These are phyloP conservation scores for Nanorana parkeri DNA, from an alignment of 2,113 vertebrate species.

Conservation along the genomic window DNA sequence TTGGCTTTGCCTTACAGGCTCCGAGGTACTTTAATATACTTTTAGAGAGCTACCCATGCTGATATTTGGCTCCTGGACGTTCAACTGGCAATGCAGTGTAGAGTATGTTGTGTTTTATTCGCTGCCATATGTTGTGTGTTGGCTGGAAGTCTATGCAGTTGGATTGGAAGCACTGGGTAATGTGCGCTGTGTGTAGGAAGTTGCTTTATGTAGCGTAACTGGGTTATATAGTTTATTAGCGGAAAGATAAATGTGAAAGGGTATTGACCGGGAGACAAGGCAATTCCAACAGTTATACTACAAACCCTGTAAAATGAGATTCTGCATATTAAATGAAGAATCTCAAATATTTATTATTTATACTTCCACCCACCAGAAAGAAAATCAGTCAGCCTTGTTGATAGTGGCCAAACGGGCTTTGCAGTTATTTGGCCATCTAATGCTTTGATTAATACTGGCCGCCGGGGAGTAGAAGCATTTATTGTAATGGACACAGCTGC, in stretches of 20 bases:
- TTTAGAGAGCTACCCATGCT: background rate
- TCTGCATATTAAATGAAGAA: background rate
- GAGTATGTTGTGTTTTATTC: conserved; percentile 16
- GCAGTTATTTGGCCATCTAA: conserved; percentile 18
- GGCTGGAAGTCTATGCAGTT: conserved; percentile 23
- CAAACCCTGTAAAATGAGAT: background rate
- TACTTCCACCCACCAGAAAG: conserved; percentile 1
- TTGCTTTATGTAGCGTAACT: background rate
- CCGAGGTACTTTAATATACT: background rate
- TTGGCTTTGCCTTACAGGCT: too few relatives aligned
- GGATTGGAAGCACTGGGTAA: background rate
- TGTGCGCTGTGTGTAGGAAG: conserved; percentile 5
- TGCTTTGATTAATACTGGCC: conserved; percentile 15
- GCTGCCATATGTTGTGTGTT: conserved; percentile 41
- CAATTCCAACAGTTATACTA: background rate
- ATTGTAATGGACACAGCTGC: conserved; percentile 44
- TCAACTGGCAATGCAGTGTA: background rate
- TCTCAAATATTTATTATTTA: background rate
- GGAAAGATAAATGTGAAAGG: background rate
- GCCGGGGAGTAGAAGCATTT: conserved; percentile 23
- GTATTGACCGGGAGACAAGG: background rate
- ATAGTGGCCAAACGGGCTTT: conserved; percentile 2
- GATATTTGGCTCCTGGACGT: conserved; percentile 3
- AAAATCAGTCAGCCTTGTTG: background rate
- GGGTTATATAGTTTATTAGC: conserved; percentile 1